These are phyloP conservation scores for Meganola albula DNA, from an alignment of 2,888 invertebrate species.

Conservation along the genomic window DNA sequence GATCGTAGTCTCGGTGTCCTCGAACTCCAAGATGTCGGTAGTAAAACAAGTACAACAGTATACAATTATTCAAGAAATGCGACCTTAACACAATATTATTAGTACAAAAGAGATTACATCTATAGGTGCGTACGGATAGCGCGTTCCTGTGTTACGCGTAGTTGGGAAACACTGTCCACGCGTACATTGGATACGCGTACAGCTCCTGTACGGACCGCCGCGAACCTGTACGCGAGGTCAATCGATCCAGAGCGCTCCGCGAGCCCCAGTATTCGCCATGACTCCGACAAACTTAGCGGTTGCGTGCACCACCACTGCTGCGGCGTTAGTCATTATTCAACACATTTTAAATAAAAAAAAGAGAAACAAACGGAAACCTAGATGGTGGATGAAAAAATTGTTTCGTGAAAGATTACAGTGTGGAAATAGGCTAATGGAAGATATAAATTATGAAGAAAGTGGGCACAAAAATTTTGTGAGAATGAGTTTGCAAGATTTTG, in stretches of 20 bases:
- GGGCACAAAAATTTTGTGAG: conserved; percentile 18
- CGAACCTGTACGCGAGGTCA: conserved; percentile 16
- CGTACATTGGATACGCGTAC: conserved; percentile 16
- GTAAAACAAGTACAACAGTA: too few species aligned
- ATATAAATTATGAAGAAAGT: conserved; percentile 8
- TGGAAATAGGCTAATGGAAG: conserved; percentile 19
- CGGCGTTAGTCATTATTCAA: conserved; percentile 20
- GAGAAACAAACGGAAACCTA: conserved; percentile 7
- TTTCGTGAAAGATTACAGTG: neutral
- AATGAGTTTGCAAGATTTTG: conserved; percentile 19
- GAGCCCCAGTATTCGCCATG: conserved; percentile 28
- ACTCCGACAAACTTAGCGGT: conserved; percentile 25
- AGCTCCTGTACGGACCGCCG: conserved; percentile 8
- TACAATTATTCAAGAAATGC: too few species aligned
- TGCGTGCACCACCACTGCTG: conserved; percentile 25
- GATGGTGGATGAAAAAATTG: conserved; percentile 3
- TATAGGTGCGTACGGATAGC: conserved; percentile 18
- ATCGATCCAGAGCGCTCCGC: conserved; percentile 18
- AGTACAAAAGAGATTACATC: neutral
- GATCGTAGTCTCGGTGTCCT: too few species aligned
- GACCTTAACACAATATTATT: too few species aligned
- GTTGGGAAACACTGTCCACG: conserved; percentile 18
- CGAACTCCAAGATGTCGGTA: too few species aligned
- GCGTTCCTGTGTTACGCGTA: conserved; percentile 18
- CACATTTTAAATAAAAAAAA: conserved; percentile 21